These are phyloP conservation scores for Nothura maculosa DNA, from an alignment of 2,797 vertebrate genomes.

Conservation along the genomic window DNA sequence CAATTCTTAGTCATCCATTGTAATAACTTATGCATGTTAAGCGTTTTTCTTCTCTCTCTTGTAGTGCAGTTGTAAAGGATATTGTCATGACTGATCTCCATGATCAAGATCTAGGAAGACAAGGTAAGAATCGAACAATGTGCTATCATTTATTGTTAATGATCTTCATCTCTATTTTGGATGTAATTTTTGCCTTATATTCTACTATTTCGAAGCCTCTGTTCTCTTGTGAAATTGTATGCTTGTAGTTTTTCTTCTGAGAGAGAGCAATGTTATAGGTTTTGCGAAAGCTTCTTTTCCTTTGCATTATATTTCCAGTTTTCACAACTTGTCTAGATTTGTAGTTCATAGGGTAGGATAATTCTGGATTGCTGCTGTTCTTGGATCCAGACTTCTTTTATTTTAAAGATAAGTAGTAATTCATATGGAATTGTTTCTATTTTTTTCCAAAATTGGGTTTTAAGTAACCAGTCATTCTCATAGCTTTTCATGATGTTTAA, in stretches of 20 bases:
- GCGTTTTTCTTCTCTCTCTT: not conserved
- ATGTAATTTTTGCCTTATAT: not conserved
- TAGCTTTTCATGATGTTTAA: accelerated
- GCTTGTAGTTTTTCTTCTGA: not conserved
- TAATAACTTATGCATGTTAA: not conserved
- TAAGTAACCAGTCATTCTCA: not conserved
- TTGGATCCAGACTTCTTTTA: not conserved
- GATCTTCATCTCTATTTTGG: not conserved
- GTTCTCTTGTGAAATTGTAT: not conserved
- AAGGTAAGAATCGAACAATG: not conserved
- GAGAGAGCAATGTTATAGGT: not conserved
- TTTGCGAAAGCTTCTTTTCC: accelerated
- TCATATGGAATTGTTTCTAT: accelerated
- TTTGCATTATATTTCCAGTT: not conserved
- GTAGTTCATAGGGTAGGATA: not conserved
- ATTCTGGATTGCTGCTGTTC: not conserved
- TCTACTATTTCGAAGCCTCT: not conserved
- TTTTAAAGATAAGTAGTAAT: not conserved
- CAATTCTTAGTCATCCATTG: not conserved
- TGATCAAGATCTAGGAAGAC: not conserved
- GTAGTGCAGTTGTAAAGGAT: not conserved
- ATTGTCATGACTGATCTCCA: not conserved
- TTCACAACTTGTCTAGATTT: not conserved
- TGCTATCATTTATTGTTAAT: not conserved
- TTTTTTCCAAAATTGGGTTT: not conserved